Base-by-base conservation (phyloP, 2,888 invertebrate genomes). In the Maniola hyperantus region DNA sequence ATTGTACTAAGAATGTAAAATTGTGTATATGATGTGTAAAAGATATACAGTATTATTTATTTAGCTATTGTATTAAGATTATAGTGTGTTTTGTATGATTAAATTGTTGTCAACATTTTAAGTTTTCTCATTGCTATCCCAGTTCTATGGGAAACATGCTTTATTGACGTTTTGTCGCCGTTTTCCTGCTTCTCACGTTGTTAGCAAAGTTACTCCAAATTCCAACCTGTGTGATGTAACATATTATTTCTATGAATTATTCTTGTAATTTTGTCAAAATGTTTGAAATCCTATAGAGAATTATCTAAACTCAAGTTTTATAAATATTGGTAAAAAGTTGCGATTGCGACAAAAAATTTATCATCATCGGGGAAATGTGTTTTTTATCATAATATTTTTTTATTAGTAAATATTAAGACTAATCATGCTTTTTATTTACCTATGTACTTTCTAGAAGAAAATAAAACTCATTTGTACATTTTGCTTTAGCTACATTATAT, bases 61-160 rank as follows among this genome's bases (percentile, higher is more conserved):
- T 20, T 61, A 51, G 53, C 62, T 62, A 53, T 62, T 51, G 62
- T 62, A 42, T 20, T 57, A 55, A 39, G 15, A 46, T 59, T 20
- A 11, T 26, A 26, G 4, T 26, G 26, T 26, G 26, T 11, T 44
- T 58, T 58, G 44, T 18, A n/a, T 51, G 42, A 62, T 42, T 42
- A 13, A 42, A 51, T 65, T 57, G 36, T 55, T 58, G n/a, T 57
- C 48, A 57, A 57, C 26, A 57, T 10, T 34, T 54, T 36, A 36
- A 13, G 36, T 46, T 36, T 59, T 44, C 13, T 18, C 6, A 46
- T 44, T 18, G 4, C 20, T 60, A 20, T 65, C 60, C 60, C 65
- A 65, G 65, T 65, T 65, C 44, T 65, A 65, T 65, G 65, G 65
- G 65, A 65, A 33, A 64, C 46, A 48, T 46, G n/a, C 46, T 34